Evolutionary conservation across 2,113 vertebrate genomes (phyloP), one percentile per base, ranked within the genome.

Genomic region (Oncorhynchus keta): DNA sequence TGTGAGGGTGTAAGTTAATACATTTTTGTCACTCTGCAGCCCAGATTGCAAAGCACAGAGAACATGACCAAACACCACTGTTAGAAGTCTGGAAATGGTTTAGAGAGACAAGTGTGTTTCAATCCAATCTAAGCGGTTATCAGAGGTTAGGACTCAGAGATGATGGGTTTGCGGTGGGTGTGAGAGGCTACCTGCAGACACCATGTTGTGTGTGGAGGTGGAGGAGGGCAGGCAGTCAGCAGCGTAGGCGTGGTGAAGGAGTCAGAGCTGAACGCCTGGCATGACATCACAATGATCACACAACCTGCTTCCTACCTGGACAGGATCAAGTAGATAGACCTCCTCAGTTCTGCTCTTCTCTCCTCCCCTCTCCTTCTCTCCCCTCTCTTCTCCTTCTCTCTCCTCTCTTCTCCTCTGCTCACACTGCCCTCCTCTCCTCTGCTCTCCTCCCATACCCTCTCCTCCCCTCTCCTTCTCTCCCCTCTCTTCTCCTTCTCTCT

Each of bases 201-300:
- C 94, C 94, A 97, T 96, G 89, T 94, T 97, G 92, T 95, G 94
- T 75, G 95, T 83, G 24, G 93, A 93, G 89, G 93, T 90, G 0
- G 97, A 95, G 89, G 93, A 89, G 0, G 97, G 95, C 65, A 98
- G 92, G 81, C 97, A 96, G 86, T 99, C 98, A 1, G 93, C 90
- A 0, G 95, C 80, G 49, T 95, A 95, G 35, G 90, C 79, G 83
- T 97, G 97, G 93, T 83, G 89, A 98, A 99, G 12, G 94, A 94
- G 84, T 98, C 96, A 11, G 94, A 87, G 82, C 94, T 87, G 84
- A 98, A 98, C 0, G 95, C 91, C 92, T 97, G 96, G 90, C 96
- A 98, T 84, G 95, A 96, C 97, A 99, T 98, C 22, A 70, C 87
- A 72, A 45, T 45, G 49, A 51, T 51, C 49, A 13, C 49, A 12